Evolutionary conservation across 2,797 vertebrate species (phyloP).

Genomic region (Nannoperca obscura): DNA sequence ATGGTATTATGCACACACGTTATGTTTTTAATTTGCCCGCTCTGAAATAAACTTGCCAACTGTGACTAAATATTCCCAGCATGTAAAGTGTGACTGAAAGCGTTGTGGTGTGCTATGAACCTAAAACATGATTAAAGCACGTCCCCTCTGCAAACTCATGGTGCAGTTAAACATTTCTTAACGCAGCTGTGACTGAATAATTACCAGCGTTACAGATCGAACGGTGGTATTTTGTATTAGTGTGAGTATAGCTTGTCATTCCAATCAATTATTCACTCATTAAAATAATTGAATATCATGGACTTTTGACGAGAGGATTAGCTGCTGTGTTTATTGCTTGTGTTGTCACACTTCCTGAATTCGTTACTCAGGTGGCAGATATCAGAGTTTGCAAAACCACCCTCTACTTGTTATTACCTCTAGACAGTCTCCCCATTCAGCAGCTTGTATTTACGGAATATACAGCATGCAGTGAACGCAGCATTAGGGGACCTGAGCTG

Average conservation of each 20-base stretch:
- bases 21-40: background rate
- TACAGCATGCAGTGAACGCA: slow-evolving; percentile 38
- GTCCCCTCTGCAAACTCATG: background rate
- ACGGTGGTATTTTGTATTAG: slow-evolving; percentile 35
- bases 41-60: background rate
- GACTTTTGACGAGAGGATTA: slow-evolving; percentile 50
- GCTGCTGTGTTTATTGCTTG: slow-evolving; percentile 39
- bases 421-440: slow-evolving; percentile 29
- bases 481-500: slow-evolving; percentile 19
- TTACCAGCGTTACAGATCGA: slow-evolving; percentile 16
- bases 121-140: background rate
- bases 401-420: slow-evolving; percentile 43
- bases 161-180: background rate
- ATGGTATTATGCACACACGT: background rate
- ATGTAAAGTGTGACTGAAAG: background rate
- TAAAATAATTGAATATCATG: slow-evolving; percentile 53
- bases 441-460: slow-evolving; percentile 50
- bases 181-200: slow-evolving; percentile 34
- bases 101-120: background rate
- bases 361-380: slow-evolving; percentile 55
- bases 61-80: background rate
- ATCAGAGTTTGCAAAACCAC: slow-evolving; percentile 37
- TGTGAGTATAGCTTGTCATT: slow-evolving; percentile 37
- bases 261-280: slow-evolving; percentile 61
- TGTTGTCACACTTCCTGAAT: slow-evolving; percentile 48